Base-by-base conservation (phyloP, 2,888 invertebrate species). In the Mythimna pallens region DNA sequence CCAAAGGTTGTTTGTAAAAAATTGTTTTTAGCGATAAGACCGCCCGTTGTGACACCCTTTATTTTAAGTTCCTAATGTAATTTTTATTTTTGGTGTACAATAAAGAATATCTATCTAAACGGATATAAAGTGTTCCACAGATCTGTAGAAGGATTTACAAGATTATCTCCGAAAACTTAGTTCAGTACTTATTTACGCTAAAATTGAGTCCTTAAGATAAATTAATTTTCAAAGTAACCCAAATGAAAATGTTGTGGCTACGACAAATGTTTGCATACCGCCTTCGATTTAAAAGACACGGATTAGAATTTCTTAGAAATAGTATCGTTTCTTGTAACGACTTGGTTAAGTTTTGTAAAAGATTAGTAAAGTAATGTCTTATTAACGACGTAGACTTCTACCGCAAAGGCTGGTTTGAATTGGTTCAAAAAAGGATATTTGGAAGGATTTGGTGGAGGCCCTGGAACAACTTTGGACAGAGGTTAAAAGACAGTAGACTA, bases 201-300 rank as follows among this genome's bases (percentile, higher is more conserved):
- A 63, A 63, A 62, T 78, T 47, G 47, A 54, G 20, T 36, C 3
- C 3, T 4, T 25, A 61, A 14, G 54, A 78, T 25, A 50, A 62
- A 78, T 78, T 52, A n/a, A 79, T 58, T 76, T 62, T 17, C 50
- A 25, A 78, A 50, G 22, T 72, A 63, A 43, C 34, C 17, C 61
- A 72, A 52, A 70, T 61, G 12, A 25, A 63, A 72, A 52, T 52
- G 34, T 52, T 40, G 43, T 25, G 62, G 25, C 4, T 40, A 54
- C 6, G n/a, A 30, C 20, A 36, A 73, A 34, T 36, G 43, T 73
- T 64, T 58, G 20, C 14, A n/a, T 63, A 73, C 22, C 22, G 17
- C 9, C 22, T 36, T 58, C 10, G 20, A 63, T 43, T 79, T 8
- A 14, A 62, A 62, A 72, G 43, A 43, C 4, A n/a, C 0, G n/a